Conservation (phyloP, 2,113 vertebrate species). For the Crotalus tigris region DNA sequence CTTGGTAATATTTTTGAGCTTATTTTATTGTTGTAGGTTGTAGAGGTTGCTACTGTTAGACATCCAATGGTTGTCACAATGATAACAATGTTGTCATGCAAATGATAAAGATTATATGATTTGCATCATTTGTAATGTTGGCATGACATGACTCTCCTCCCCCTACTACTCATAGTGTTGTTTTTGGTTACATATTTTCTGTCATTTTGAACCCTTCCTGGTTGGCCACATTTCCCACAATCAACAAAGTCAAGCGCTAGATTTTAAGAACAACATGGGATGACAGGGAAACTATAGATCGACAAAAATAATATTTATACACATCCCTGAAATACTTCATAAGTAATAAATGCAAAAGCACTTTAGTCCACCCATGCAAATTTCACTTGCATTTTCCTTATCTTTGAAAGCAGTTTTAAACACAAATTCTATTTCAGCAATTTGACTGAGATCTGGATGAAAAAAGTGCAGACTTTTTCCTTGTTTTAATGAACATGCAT, state of each 20-base stretch:
- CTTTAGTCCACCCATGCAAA: neutral
- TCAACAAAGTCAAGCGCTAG: neutral
- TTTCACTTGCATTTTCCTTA: neutral
- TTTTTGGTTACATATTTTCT: neutral
- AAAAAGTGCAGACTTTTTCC: neutral
- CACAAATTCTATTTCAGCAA: neutral
- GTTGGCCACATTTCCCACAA: neutral
- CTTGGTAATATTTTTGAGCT: neutral
- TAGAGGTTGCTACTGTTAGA: neutral
- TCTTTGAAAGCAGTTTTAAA: neutral
- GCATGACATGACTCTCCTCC: neutral
- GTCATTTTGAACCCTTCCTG: neutral
- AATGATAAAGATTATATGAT: neutral
- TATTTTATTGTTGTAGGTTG: neutral
- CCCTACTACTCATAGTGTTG: neutral
- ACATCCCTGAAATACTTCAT: neutral
- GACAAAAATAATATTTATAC: neutral
- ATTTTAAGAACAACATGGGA: neutral
- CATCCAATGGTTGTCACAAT: neutral
- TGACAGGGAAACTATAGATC: neutral
- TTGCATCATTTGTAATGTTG: neutral
- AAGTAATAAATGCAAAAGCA: neutral
- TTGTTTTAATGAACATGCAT: neutral
- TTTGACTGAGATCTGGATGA: neutral
- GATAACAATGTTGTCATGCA: neutral